Evolutionary conservation across 2,113 vertebrate genomes (phyloP).

Genomic region (Chamaea fasciata): DNA sequence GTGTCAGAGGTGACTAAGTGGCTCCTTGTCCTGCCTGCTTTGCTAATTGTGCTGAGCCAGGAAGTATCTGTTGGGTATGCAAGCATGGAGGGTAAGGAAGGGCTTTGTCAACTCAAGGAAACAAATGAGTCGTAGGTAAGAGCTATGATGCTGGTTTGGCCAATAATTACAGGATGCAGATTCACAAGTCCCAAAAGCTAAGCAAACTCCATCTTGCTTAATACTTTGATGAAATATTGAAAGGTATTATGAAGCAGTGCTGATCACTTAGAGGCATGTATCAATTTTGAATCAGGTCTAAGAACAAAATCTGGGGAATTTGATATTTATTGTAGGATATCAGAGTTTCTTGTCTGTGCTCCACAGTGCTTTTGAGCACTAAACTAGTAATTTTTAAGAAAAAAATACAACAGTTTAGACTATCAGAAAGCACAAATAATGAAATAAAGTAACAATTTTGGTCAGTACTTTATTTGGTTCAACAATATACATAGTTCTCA

Average conservation of each 20-base stretch:
- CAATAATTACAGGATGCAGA: slow-evolving; percentile 25
- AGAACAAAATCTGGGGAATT: background rate
- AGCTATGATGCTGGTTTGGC: background rate
- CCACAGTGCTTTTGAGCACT: background rate
- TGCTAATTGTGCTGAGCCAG: background rate
- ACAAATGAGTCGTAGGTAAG: background rate
- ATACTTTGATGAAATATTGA: background rate
- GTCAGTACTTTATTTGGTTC: background rate
- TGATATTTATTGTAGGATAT: background rate
- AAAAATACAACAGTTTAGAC: background rate
- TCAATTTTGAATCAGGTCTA: background rate
- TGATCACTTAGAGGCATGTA: background rate
- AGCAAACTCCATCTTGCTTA: background rate
- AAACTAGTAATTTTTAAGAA: background rate
- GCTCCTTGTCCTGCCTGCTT: background rate
- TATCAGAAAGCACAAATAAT: background rate
- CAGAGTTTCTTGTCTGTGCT: background rate
- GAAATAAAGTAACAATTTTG: background rate
- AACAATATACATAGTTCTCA: background rate
- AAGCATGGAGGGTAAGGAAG: background rate
- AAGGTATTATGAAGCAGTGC: background rate
- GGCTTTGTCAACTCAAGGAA: background rate
- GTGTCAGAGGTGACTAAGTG: background rate
- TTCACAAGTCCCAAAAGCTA: background rate
- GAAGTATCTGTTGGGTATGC: background rate